Evolutionary conservation across 2,888 invertebrate species (phyloP).

Genomic region (Antheraea assamensis): DNA sequence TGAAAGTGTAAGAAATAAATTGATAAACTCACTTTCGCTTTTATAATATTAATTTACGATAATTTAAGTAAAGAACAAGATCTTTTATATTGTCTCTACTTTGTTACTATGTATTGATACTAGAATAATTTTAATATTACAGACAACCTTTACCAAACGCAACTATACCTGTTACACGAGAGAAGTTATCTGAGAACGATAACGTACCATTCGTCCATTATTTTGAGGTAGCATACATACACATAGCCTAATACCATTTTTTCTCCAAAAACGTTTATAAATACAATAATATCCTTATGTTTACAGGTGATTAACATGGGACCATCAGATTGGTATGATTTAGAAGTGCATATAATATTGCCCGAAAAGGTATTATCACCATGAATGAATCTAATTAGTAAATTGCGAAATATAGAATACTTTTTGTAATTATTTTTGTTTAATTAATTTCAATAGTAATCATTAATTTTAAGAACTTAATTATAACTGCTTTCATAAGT

Average conservation of each 20-base stretch:
- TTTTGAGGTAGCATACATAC: slow-evolving; percentile 53
- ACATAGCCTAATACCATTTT: neutral
- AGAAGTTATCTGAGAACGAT: slow-evolving; percentile 46
- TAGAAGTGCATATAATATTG: slow-evolving; percentile 43
- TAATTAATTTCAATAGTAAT: neutral
- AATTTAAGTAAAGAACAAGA: too few species aligned
- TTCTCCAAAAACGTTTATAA: too few species aligned
- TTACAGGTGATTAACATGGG: slow-evolving; percentile 67
- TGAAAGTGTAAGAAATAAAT: too few species aligned
- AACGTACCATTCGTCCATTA: slow-evolving; percentile 58
- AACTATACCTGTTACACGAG: slow-evolving; percentile 59
- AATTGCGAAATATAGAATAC: neutral
- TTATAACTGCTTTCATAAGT: neutral
- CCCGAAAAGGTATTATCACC: slow-evolving; percentile 51
- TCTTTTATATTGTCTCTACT: neutral
- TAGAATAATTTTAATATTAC: slow-evolving; percentile 33
- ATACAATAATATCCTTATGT: slow-evolving; percentile 13
- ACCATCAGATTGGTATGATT: slow-evolving; percentile 62
- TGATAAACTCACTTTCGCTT: too few species aligned
- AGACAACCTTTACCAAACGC: slow-evolving; percentile 62
- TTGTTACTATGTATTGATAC: too few species aligned
- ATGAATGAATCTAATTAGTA: neutral
- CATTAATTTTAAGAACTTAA: neutral
- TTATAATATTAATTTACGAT: too few species aligned
- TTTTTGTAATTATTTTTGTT: neutral